These are phyloP conservation scores for Acholoe squamosa DNA, from an alignment of 2,888 invertebrate genomes.

Conservation along the genomic window DNA sequence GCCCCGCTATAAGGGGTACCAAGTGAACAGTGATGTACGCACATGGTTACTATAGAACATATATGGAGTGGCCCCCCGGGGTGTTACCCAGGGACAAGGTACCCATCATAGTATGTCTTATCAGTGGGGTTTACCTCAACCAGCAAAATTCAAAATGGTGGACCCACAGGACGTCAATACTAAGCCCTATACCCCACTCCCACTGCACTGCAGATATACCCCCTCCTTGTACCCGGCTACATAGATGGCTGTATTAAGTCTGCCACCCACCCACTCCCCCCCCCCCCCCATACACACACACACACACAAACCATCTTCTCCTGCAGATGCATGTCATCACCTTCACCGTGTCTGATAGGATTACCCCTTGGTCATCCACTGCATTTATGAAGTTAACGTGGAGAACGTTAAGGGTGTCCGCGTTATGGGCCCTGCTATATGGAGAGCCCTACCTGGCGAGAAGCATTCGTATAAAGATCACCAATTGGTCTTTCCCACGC, in stretches of 20 bases:
- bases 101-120: no score
- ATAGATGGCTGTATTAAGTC: background rate
- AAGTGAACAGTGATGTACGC: no score
- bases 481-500: background rate
- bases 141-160: no score
- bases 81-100: no score
- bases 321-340: background rate
- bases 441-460: background rate
- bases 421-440: background rate
- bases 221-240: background rate
- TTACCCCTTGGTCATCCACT: background rate
- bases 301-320: no score
- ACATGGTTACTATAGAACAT: no score
- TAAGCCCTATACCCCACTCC: no score
- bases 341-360: background rate
- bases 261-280: background rate
- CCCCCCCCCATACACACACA: background rate
- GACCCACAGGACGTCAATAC: no score
- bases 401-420: background rate
- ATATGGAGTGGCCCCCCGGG: no score
- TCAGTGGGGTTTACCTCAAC: no score
- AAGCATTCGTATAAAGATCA: background rate
- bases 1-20: no score
- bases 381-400: constrained; percentile 20
- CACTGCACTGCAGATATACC: no score